Evolutionary conservation across 2,113 vertebrate genomes (phyloP).

Genomic region (Maccullochella peelii): DNA sequence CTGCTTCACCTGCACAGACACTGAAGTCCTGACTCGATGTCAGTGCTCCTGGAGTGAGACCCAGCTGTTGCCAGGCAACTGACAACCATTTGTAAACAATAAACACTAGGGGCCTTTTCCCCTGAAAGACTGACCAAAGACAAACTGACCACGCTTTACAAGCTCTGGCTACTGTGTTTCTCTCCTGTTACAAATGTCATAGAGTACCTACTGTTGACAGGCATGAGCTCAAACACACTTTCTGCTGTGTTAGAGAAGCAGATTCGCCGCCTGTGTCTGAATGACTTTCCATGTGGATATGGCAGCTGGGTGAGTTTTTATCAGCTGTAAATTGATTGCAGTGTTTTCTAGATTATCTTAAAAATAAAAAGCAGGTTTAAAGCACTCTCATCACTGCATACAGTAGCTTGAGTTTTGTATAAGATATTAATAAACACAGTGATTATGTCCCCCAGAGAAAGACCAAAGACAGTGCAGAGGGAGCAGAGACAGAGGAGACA

Average conservation of each 20-base stretch:
- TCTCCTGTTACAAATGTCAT: not conserved
- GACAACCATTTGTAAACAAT: conserved; percentile 31
- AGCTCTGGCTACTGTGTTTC: not conserved
- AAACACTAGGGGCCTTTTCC: conserved; percentile 18
- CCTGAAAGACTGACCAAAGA: conserved; percentile 21
- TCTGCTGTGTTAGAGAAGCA: conserved; percentile 79
- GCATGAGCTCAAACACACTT: conserved; percentile 63
- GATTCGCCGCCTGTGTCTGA: conserved; percentile 81
- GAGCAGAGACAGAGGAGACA: conserved; percentile 63
- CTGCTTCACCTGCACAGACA: not conserved
- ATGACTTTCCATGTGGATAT: conserved; percentile 86
- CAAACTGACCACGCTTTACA: not conserved
- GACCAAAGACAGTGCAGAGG: fast-evolving
- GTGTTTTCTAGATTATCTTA: not conserved
- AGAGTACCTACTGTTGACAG: not conserved
- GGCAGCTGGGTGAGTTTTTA: conserved; percentile 87
- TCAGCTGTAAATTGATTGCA: not conserved
- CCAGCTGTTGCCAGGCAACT: conserved; percentile 73
- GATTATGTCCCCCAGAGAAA: conserved; percentile 73
- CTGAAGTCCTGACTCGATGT: not conserved
- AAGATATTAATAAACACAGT: not conserved
- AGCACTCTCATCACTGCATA: not conserved
- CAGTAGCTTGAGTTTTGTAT: not conserved
- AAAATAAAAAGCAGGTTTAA: not conserved
- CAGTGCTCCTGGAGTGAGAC: not conserved